Base-by-base conservation (phyloP, 2,797 vertebrate species). In the Melanotaenia pygmaea region DNA sequence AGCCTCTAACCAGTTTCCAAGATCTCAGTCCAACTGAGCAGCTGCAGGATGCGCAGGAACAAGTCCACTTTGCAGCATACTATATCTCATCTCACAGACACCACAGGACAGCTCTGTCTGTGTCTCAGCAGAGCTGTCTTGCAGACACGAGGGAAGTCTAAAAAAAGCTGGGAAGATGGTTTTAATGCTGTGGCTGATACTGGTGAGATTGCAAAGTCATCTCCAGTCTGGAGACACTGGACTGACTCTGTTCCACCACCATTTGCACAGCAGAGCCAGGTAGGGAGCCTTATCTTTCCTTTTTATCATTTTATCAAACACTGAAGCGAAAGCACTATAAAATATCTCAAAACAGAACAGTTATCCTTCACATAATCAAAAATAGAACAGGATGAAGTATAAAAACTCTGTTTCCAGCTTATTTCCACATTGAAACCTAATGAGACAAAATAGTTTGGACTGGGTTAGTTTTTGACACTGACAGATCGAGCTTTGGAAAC, bases 261-360 rank as follows among this genome's bases (percentile, higher is more conserved):
- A 14, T 26, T 2, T 28, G 53, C 26, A 2, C 53, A 16, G 24
- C 30, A 7, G 24, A 56, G 22, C 13, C 5, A 4, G 22, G 40
- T 8, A 40, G 59, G 34, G 5, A 60, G 37, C 8, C 38, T 89
- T 89, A 86, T 91, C 88, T 88, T 88, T 88, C 82, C 76, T 79
- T 68, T 79, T 80, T 76, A 74, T 88, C 84, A 84, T 43, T 76
- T 72, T 53, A 72, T 86, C 75, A 76, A 70, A 83, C 72, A 68
- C 61, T 28, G 38, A 60, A 66, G 68, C 75, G n/a, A n/a, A 64
- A 76, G 60, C 70, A n/a, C 13, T 76, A 82, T 56, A 37, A 40
- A 24, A 70, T 65, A 78, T 86, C 76, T 70, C 40, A 7, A 63
- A 62, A 74, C 65, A 60, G 70, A 66, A 54, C 20, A 18, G 61